phyloP scores from a whole-genome alignment of 2,797 vertebrate species.

The Hephaestus fuliginosus region DNA sequence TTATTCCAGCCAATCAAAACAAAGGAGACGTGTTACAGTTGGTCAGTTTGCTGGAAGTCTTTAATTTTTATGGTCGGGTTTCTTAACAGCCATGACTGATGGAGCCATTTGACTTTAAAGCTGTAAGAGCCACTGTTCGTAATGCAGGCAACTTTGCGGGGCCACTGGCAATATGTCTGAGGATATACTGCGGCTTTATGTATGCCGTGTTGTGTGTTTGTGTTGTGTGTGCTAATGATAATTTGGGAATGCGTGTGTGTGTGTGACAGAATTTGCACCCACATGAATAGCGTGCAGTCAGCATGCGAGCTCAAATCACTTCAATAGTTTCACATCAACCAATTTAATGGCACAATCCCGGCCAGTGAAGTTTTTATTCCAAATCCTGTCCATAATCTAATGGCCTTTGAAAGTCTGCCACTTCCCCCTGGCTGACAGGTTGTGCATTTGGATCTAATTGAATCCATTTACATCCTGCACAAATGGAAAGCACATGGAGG shows the following conservation, averaged over 20 bases:
- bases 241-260: slow-evolving; percentile 45
- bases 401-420: slow-evolving; percentile 85
- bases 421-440: slow-evolving; percentile 85
- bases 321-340: slow-evolving; percentile 77
- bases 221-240: slow-evolving; percentile 51
- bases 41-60: slow-evolving; percentile 82
- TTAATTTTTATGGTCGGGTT: slow-evolving; percentile 79
- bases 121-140: slow-evolving; percentile 74
- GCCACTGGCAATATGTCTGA: slow-evolving; percentile 62
- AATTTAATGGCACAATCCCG: slow-evolving; percentile 77
- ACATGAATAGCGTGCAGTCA: slow-evolving; percentile 67
- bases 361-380: slow-evolving; percentile 81
- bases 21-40: slow-evolving; percentile 78
- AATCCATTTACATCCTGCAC: slow-evolving; percentile 86
- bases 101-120: slow-evolving; percentile 74
- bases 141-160: slow-evolving; percentile 60
- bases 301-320: slow-evolving; percentile 74
- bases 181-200: slow-evolving; percentile 58
- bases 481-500: slow-evolving; percentile 87
- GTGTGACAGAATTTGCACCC: slow-evolving; percentile 60
- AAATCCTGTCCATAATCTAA: slow-evolving; percentile 84
- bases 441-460: slow-evolving; percentile 88
- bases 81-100: slow-evolving; percentile 84
- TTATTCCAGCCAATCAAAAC: slow-evolving; percentile 79
- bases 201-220: slow-evolving; percentile 52